phyloP scores from a whole-genome alignment of 2,113 vertebrate species.

The Sapajus apella region DNA sequence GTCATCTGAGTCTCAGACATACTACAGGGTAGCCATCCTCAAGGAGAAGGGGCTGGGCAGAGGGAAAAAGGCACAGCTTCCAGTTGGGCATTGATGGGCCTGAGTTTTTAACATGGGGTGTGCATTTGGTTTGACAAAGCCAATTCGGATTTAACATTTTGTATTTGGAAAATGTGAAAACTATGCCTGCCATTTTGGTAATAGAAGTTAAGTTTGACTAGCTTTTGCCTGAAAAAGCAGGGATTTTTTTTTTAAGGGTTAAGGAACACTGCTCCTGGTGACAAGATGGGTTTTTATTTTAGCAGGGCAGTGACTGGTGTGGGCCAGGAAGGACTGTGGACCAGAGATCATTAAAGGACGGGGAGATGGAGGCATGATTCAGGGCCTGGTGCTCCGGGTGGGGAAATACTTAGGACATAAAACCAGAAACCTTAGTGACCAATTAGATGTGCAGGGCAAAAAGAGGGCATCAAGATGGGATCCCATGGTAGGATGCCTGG shows the following conservation, averaged over 20 bases:
- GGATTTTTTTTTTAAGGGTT: no score
- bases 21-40: neutral
- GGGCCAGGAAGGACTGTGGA: neutral
- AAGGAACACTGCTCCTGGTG: neutral
- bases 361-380: neutral
- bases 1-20: neutral
- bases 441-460: neutral
- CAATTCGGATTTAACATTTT: conserved; percentile 32
- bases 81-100: neutral
- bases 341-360: neutral
- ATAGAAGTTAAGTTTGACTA: neutral
- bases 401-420: neutral
- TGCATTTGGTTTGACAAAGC: conserved; percentile 7
- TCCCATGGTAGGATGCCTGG: neutral
- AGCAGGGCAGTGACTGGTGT: neutral
- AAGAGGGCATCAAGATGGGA: neutral
- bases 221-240: neutral
- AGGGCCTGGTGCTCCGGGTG: neutral
- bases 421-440: neutral
- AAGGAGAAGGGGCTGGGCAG: neutral
- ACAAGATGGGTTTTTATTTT: neutral
- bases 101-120: neutral
- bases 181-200: neutral
- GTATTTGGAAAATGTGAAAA: neutral
- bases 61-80: neutral